Evolutionary conservation across 2,797 vertebrate genomes (phyloP).

Genomic region (Eidolon dupreanum): DNA sequence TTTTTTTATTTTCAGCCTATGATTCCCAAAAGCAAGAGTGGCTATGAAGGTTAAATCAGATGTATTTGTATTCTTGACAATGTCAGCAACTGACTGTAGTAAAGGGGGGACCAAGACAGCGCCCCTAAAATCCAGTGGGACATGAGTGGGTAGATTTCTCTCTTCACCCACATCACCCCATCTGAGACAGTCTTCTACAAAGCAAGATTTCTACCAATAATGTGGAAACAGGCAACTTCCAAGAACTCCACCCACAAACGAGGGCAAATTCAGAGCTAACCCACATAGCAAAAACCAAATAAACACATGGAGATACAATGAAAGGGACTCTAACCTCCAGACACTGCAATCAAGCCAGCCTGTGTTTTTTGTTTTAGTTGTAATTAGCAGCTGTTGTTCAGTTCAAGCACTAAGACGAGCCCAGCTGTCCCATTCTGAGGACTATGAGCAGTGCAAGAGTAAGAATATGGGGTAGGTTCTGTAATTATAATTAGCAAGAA

Average conservation of each 20-base stretch:
- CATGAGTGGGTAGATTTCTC: fast-evolving
- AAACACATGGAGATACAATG: not conserved
- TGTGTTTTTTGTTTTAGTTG: conserved; percentile 72
- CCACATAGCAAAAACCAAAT: conserved; percentile 42
- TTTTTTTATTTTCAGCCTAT: not conserved
- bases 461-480: conserved; percentile 55
- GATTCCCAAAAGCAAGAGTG: not conserved
- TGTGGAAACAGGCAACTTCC: conserved; percentile 3
- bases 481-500: conserved; percentile 33
- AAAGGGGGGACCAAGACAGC: not conserved
- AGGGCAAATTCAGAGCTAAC: conserved; percentile 74
- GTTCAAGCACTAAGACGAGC: conserved; percentile 60
- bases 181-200: conserved; percentile 42
- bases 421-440: conserved; percentile 78
- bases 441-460: conserved; percentile 66
- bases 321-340: conserved; percentile 77
- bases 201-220: conserved; percentile 57
- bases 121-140: not conserved
- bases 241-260: conserved; percentile 40
- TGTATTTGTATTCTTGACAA: not conserved
- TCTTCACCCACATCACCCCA: not conserved
- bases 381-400: conserved; percentile 83
- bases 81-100: not conserved
- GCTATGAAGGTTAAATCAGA: conserved; percentile 9
- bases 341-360: conserved; percentile 66